Conservation (phyloP, 2,797 vertebrate genomes). For the Dendrocincla fuliginosa region DNA sequence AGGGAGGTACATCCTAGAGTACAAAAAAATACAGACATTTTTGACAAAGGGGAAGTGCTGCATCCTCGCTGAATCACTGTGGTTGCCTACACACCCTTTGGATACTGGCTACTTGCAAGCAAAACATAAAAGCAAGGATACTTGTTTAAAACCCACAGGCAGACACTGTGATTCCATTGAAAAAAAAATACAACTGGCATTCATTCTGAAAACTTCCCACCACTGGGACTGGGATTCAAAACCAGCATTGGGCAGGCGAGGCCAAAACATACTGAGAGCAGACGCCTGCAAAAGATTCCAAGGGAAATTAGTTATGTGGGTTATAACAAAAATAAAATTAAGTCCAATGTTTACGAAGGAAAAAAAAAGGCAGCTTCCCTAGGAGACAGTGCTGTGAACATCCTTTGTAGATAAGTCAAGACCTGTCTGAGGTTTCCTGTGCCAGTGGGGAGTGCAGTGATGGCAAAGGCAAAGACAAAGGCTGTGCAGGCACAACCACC, state of each 20-base stretch:
- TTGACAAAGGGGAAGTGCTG: neutral
- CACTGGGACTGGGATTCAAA: conserved; percentile 54
- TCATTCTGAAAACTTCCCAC: conserved; percentile 67
- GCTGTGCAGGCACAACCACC: neutral
- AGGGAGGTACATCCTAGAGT: neutral
- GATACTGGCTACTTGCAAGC: conserved; percentile 1
- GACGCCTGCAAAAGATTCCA: conserved; percentile 59
- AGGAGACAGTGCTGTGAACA: neutral
- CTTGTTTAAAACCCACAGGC: conserved; percentile 58
- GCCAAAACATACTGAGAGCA: conserved; percentile 68
- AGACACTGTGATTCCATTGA: conserved; percentile 30
- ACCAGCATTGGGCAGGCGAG: conserved; percentile 35
- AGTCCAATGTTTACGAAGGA: conserved; percentile 7
- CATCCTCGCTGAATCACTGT: neutral
- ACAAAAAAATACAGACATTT: neutral
- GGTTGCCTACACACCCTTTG: conserved; percentile 3
- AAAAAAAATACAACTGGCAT: conserved; percentile 54
- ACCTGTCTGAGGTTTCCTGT: neutral
- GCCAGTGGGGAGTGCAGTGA: neutral
- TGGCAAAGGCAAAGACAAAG: neutral
- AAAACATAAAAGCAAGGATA: conserved; percentile 17
- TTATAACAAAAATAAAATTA: conserved; percentile 52
- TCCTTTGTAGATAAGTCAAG: neutral
- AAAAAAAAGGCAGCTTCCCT: neutral
- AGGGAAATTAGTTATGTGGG: conserved; percentile 49